Evolutionary conservation across 2,113 vertebrate species (phyloP).

Genomic region (Aythya baeri): DNA sequence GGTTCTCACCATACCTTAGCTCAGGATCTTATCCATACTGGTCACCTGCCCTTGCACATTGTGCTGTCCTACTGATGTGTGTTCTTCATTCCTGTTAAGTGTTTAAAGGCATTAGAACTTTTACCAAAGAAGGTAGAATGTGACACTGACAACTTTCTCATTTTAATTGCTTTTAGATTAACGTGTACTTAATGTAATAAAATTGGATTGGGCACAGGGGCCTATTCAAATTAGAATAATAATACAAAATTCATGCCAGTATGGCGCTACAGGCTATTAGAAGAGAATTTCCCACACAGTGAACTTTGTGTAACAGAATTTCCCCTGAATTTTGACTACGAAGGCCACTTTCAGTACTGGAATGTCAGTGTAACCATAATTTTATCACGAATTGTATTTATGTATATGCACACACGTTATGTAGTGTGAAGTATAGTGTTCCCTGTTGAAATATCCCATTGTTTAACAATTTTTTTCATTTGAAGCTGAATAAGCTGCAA

Average conservation of each 20-base stretch:
- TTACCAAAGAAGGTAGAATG: not conserved
- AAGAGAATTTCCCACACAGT: slow-evolving; percentile 21
- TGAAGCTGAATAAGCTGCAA: slow-evolving; percentile 41
- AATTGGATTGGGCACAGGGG: slow-evolving; percentile 55
- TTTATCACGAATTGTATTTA: slow-evolving; percentile 19
- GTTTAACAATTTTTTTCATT: not conserved
- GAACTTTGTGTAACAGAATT: slow-evolving; percentile 27
- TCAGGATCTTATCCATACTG: not conserved
- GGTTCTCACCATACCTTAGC: not conserved
- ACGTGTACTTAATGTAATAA: slow-evolving; percentile 48
- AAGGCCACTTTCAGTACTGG: slow-evolving; percentile 51
- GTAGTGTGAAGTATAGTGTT: not conserved
- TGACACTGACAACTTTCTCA: slow-evolving; percentile 47
- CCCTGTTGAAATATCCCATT: not conserved
- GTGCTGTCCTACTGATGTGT: not conserved
- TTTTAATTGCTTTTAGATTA: slow-evolving; percentile 58
- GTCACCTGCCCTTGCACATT: not conserved
- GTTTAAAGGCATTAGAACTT: not conserved
- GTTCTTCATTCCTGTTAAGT: not conserved
- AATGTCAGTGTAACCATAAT: slow-evolving; percentile 3
- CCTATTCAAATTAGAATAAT: slow-evolving; percentile 52
- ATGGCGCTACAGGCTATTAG: not conserved
- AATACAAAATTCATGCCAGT: slow-evolving; percentile 10
- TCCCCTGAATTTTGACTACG: slow-evolving; percentile 1
- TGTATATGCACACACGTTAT: slow-evolving; percentile 8